Conservation (phyloP, 2,113 vertebrate species). For the Bos indicus region DNA sequence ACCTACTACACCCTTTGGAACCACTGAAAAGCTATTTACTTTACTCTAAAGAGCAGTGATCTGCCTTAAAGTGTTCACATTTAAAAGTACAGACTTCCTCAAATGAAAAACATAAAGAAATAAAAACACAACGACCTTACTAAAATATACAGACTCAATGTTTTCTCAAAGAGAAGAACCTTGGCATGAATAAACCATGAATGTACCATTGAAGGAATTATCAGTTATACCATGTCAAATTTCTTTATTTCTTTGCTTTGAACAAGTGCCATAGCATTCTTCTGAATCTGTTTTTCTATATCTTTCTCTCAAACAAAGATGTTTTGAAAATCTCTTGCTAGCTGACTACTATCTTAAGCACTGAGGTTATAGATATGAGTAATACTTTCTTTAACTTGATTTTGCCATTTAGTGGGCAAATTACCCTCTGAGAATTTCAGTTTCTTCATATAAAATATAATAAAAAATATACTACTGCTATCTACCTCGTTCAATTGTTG, state of each 20-base stretch:
- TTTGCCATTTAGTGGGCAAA: not conserved
- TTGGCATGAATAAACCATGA: conserved; percentile 15
- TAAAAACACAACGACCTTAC: conserved; percentile 30
- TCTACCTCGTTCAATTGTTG: not conserved
- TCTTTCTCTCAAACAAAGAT: not conserved
- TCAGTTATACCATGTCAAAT: not conserved
- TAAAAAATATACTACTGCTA: not conserved
- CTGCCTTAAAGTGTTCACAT: conserved; percentile 38
- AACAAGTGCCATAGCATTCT: not conserved
- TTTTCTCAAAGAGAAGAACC: conserved; percentile 15
- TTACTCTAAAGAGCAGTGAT: conserved; percentile 49
- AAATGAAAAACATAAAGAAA: conserved; percentile 51
- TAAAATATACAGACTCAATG: conserved; percentile 31
- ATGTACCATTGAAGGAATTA: not conserved
- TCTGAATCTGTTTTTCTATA: not conserved
- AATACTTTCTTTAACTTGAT: not conserved
- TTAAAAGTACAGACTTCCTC: conserved; percentile 29
- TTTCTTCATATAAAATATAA: not conserved
- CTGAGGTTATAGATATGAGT: not conserved
- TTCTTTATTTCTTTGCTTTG: not conserved
- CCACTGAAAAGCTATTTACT: conserved; percentile 43
- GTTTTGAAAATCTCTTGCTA: not conserved
- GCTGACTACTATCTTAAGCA: not conserved
- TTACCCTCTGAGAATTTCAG: not conserved
- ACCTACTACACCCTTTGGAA: conserved; percentile 50